These are phyloP conservation scores for Ephydatia muelleri DNA, from an alignment of 37 sponge, comb jelly and placozoan genomes.

Conservation along the genomic window DNA sequence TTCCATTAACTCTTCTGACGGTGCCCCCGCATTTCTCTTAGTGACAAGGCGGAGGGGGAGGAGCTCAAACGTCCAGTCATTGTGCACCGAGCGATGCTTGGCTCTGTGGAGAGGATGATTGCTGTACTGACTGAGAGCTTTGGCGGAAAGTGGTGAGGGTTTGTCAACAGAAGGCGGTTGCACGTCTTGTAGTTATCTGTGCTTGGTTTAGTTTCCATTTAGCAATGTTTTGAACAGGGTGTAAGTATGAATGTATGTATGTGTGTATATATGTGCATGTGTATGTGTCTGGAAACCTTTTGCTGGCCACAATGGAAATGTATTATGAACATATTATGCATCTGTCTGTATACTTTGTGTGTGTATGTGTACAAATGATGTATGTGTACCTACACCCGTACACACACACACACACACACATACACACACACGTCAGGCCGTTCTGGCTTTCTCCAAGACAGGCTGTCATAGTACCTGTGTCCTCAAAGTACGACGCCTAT, in stretches of 20 bases:
- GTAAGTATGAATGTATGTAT: slow-evolving; percentile 6
- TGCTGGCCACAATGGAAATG: no score
- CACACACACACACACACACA: slow-evolving; percentile 2
- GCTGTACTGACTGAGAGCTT: slow-evolving; percentile 94
- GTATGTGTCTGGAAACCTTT: no score
- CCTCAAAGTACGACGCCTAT: slow-evolving; percentile 87
- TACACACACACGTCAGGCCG: slow-evolving; percentile 68
- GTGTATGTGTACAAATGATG: no score
- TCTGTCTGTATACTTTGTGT: no score
- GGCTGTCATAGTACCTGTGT: slow-evolving; percentile 89
- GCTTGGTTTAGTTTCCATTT: no score
- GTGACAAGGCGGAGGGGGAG: no score
- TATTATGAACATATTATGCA: no score
- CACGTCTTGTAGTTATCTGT: no score
- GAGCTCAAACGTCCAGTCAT: slow-evolving; percentile 92
- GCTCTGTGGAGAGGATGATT: slow-evolving; percentile 96
- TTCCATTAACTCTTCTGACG: no score
- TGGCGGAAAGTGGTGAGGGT: slow-evolving; percentile 98
- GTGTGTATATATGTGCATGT: slow-evolving; percentile 7
- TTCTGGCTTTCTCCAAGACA: slow-evolving; percentile 99
- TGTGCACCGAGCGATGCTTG: slow-evolving; percentile 96
- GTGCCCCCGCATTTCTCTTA: no score
- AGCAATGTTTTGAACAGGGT: neutral
- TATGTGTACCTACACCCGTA: neutral
- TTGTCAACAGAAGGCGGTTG: no score